Evolutionary conservation across 1,140 invertebrate species (phyloP).

Genomic region (Cherax quadricarinatus): DNA sequence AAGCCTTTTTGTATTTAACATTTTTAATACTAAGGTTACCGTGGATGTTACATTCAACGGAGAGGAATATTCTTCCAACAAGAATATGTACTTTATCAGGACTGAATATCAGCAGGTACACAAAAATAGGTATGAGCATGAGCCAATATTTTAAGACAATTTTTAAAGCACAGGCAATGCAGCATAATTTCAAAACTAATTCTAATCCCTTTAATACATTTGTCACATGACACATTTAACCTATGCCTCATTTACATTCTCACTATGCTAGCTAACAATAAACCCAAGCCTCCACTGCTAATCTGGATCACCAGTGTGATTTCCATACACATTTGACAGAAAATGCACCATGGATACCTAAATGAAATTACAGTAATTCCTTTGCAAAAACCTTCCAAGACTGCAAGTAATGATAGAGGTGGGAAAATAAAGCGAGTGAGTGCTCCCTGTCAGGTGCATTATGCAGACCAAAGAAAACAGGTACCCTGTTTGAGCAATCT

Average conservation of each 20-base stretch:
- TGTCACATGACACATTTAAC: not conserved
- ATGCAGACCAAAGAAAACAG: conserved; percentile 49
- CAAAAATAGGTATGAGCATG: not conserved
- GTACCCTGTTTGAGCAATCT: conserved; percentile 59
- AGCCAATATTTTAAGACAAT: conserved; percentile 10
- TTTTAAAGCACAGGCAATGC: not conserved
- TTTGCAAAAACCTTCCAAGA: not conserved
- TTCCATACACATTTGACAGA: conserved; percentile 1
- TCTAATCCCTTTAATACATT: not conserved
- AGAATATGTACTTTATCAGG: not conserved
- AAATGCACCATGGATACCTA: not conserved
- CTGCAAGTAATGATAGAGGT: conserved; percentile 16
- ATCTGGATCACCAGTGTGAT: conserved; percentile 20
- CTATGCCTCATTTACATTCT: conserved; percentile 10
- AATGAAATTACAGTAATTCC: not conserved
- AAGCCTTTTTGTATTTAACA: not conserved
- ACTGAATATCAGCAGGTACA: not conserved
- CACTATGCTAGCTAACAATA: conserved; percentile 28
- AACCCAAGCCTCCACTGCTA: conserved; percentile 26
- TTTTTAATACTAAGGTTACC: not conserved
- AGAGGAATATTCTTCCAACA: not conserved
- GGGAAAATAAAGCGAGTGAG: conserved; percentile 25
- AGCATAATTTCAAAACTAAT: not conserved
- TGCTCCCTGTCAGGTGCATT: conserved; percentile 39
- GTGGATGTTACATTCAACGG: not conserved